Evolutionary conservation across 2,113 vertebrate species (phyloP), one percentile per base, ranked within the genome.

Genomic region (Acrocephalus arundinaceus): DNA sequence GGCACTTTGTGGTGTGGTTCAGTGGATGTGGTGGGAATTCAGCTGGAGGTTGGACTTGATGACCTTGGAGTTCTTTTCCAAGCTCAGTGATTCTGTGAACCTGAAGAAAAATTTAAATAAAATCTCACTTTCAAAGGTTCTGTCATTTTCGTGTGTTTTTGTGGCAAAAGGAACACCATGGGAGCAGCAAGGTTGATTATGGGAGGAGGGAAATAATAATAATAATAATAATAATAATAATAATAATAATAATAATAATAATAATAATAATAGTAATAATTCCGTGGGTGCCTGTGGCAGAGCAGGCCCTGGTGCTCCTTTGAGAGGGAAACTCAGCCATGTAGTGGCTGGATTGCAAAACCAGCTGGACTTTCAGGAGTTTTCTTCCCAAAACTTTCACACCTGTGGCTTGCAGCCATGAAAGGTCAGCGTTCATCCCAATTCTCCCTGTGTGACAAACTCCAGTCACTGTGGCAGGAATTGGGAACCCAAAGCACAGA

Each of bases 71-170:
- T 8, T 9, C 31, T 77, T 77, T 84, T 37, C 41, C 22, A 43
- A 63, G 8, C 8, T 28, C 13, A 20, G 5, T 23, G n/a, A 27
- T 55, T 41, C 35, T 15, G 1, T 20, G 31, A 83, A 61, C 11
- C 17, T 33, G 41, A 58, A 82, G 14, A 78, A 17, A n/a, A 54
- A 9, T 37, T 72, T 4, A 22, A 31, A 35, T 19, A 23, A 54
- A 45, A 62, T 2, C 6, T 73, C 18, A 18, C 4, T 2, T 11
- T 3, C 27, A 43, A 54, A 24, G 3, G 6, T 10, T 7, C 8
- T 15, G 12, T 4, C 11, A 14, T 70, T 71, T 51, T 30, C 19
- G 1, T 2, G 4, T 10, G 11, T 7, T 95, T 66, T 27, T 78
- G 39, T 51, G 15, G 46, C 14, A 62, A 58, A 92, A 90, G 23